Base-by-base conservation (phyloP, 2,797 vertebrate species). In the Neosilurus hyrtlii region DNA sequence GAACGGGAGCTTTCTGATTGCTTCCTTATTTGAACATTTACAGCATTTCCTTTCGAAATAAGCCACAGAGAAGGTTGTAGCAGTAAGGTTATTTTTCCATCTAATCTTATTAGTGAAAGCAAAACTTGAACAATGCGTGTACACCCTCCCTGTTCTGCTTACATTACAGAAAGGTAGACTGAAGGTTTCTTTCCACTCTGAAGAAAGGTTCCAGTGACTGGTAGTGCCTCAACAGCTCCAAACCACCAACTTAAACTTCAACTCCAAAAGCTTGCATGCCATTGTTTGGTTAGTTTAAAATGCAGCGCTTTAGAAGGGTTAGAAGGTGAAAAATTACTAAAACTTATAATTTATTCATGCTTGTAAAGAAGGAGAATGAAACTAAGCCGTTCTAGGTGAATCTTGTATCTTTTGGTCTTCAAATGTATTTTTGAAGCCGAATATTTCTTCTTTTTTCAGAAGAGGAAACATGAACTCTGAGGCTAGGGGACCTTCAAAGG, bases 1-100 rank as follows among this genome's bases (percentile, higher is more conserved):
- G 63, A 74, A 78, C 54, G 75, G 70, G 49, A 62, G 9, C 24
- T 0, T 66, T 71, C 77, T 65, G 80, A n/a, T 80, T 75, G 74
- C 20, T n/a, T 26, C 24, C 51, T 59, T 15, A 26, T 66, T 70
- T 61, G 56, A 66, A 67, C 73, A n/a, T 83, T 74, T 82, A 26
- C 80, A 75, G 51, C 72, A 54, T 43, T 61, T 81, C 20, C 10
- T 79, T 78, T 54, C 18, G 16, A 68, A 65, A 26, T 20, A 15
- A 62, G 35, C 73, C 72, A 24, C 78, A 62, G 63, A 18, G 80
- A 54, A n/a, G 26, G 30, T 49, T 80, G 70, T 72, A 66, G 51
- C n/a, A 35, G 16, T 5, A 57, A 30, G 24, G 1, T 73, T 57
- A 37, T 65, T 86, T 83, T 62, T 81, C 56, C 54, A 12, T 59